phyloP scores from a whole-genome alignment of 2,888 invertebrate species.

The Holacanthella duospinosa region DNA sequence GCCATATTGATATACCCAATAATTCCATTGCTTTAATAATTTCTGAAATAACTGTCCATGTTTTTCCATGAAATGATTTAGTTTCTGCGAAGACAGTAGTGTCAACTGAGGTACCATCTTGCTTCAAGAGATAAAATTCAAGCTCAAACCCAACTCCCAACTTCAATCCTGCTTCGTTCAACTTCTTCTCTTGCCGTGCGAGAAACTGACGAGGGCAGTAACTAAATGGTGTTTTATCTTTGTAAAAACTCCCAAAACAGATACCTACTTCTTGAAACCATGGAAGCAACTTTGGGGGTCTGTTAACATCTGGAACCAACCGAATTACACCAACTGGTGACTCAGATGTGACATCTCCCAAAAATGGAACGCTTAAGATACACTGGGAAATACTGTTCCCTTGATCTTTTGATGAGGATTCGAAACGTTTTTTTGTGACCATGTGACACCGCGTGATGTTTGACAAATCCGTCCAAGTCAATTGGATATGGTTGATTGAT shows the following conservation, averaged over 20 bases:
- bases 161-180: background rate
- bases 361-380: background rate
- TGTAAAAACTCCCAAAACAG: background rate
- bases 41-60: background rate
- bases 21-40: background rate
- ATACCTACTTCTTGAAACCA: background rate
- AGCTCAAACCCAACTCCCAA: background rate
- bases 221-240: background rate
- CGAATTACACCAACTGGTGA: background rate
- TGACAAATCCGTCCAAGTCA: background rate
- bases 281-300: background rate
- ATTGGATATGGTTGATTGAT: background rate
- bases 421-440: background rate
- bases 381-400: background rate
- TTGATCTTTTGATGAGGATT: background rate
- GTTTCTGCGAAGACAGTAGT: background rate
- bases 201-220: background rate
- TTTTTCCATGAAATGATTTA: background rate
- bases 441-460: background rate
- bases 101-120: background rate
- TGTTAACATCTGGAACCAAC: background rate
- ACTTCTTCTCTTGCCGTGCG: background rate
- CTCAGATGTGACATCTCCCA: background rate
- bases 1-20: background rate
- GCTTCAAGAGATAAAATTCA: background rate